phyloP scores from a whole-genome alignment of 2,797 vertebrate species.

The Scolopax rusticola region DNA sequence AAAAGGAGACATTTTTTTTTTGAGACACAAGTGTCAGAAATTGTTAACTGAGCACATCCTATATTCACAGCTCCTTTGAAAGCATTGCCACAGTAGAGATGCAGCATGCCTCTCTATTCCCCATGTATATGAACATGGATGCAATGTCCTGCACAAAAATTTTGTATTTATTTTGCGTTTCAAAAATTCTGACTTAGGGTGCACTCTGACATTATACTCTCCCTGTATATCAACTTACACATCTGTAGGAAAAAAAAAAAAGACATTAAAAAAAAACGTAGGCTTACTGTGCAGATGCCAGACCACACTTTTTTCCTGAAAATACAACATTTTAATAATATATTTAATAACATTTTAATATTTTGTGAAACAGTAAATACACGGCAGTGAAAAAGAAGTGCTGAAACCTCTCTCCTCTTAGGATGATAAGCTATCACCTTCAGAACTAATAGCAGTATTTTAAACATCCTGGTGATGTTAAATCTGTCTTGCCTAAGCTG shows the following conservation, averaged over 20 bases:
- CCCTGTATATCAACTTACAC: not conserved
- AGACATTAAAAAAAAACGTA: not conserved
- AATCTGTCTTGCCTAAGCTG: not conserved
- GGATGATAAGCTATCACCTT: not conserved
- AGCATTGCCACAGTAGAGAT: not conserved
- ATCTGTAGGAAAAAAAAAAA: not conserved
- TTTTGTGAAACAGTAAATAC: not conserved
- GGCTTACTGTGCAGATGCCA: not conserved
- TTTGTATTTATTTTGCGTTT: not conserved
- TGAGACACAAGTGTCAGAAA: not conserved
- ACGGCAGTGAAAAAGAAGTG: not conserved
- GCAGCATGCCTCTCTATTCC: not conserved
- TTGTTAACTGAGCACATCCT: not conserved
- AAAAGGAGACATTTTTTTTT: not conserved
- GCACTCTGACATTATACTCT: not conserved
- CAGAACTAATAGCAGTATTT: not conserved
- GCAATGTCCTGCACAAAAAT: not conserved
- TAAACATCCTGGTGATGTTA: not conserved
- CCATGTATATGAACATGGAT: accelerated
- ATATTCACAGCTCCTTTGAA: not conserved
- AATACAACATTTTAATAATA: not conserved
- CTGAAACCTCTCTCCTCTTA: not conserved
- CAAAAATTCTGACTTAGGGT: not conserved
- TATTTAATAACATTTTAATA: not conserved
- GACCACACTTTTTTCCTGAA: not conserved